Evolutionary conservation across 35 echinoderm and acorn worm genomes (phyloP).

Genomic region (Nesometra sesokonis): DNA sequence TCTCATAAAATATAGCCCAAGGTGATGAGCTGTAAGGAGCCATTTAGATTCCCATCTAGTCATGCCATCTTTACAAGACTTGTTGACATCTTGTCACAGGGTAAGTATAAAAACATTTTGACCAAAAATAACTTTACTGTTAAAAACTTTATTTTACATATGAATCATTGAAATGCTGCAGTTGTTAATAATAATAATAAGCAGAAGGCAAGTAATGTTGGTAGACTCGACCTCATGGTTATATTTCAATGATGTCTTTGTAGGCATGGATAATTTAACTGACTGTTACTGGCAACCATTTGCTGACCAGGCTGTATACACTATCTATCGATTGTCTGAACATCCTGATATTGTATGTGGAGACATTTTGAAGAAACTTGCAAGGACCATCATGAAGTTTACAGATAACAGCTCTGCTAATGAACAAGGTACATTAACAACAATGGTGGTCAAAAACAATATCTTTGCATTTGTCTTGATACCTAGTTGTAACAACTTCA

Average conservation of each 20-base stretch:
- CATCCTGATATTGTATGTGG: constrained; percentile 61
- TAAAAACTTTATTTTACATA: no score
- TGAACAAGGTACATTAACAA: neutral
- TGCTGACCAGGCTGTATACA: constrained; percentile 63
- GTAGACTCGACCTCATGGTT: no score
- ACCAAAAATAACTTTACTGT: no score
- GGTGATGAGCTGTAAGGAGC: constrained; percentile 44
- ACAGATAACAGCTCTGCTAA: neutral
- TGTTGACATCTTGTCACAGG: constrained; percentile 51
- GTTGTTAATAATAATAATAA: no score
- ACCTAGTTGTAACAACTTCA: no score
- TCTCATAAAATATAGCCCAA: constrained; percentile 41
- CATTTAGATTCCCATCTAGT: constrained; percentile 49
- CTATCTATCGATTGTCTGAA: constrained; percentile 76
- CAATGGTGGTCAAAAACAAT: no score
- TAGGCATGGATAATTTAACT: constrained; percentile 40
- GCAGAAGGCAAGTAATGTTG: no score
- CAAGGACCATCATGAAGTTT: constrained; percentile 21
- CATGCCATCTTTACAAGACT: constrained; percentile 72
- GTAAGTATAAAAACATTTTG: constrained; percentile 38
- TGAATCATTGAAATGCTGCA: no score
- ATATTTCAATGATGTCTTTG: neutral
- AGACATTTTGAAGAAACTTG: constrained; percentile 55
- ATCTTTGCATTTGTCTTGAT: no score
- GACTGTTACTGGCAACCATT: constrained; percentile 75